phyloP scores from a whole-genome alignment of 1,140 invertebrate genomes.

The Bombus pascuorum region DNA sequence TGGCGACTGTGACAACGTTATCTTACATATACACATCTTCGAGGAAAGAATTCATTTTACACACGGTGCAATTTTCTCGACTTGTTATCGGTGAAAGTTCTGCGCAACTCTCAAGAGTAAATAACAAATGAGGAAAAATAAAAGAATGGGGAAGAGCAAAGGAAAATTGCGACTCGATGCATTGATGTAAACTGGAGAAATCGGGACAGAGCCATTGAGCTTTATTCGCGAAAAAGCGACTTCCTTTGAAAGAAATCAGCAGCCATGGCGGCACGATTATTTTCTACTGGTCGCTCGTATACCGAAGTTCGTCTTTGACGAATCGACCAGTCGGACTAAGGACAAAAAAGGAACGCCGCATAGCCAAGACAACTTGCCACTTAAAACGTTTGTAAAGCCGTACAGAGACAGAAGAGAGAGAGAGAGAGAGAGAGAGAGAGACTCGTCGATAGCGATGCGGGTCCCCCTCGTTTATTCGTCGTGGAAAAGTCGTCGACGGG shows the following conservation, averaged over 20 bases:
- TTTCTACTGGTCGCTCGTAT: conserved; percentile 38
- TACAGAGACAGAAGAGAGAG: conserved; percentile 37
- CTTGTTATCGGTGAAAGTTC: not conserved
- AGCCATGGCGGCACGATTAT: conserved; percentile 40
- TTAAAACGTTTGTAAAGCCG: conserved; percentile 71
- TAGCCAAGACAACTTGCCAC: conserved; percentile 74
- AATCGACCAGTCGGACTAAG: conserved; percentile 61
- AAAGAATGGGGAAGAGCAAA: not conserved
- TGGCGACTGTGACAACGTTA: not conserved
- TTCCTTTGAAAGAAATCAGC: conserved; percentile 39
- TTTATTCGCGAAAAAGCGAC: conserved; percentile 25
- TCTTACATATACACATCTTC: not conserved
- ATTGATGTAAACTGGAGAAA: conserved; percentile 4
- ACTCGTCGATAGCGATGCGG: conserved; percentile 46
- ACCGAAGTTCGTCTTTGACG: conserved; percentile 72
- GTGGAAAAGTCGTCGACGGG: conserved; percentile 68
- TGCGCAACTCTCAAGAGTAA: not conserved
- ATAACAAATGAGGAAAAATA: not conserved
- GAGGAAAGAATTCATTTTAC: not conserved
- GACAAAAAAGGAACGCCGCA: conserved; percentile 6
- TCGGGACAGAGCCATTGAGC: not conserved
- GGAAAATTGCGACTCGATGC: not conserved
- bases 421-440: conserved; percentile 42
- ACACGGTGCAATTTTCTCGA: not conserved
- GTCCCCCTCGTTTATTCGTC: conserved; percentile 71